Base-by-base conservation (phyloP, 2,888 invertebrate genomes). In the Meta bourneti region DNA sequence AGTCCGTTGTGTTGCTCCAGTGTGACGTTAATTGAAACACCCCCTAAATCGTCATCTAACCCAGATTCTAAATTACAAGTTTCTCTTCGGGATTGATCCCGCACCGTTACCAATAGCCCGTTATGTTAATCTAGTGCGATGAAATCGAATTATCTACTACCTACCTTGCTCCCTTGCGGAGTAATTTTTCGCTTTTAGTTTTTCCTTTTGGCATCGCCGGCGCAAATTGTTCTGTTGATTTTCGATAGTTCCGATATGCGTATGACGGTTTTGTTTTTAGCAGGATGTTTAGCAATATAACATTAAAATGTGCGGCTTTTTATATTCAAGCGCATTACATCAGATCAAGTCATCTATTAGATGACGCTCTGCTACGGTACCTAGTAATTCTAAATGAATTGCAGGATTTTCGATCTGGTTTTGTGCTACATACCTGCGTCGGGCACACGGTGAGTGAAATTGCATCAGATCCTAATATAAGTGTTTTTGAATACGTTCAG, bases 191-290 rank as follows among this genome's bases (percentile, higher is more conserved):
- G 49, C 49, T 77, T 86, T 77, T 61, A 7, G 9, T 7, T 69
- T 80, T 49, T 61, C 6, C 6, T 6, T 49, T n/a, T 91, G 90
- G 90, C 90, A 91, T 77, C 71, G 81, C 90, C 90, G 90, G 90
- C 90, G 11, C 20, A 52, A 2, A 34, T 34, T 2, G 34, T 4
- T 61, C 20, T 78, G 86, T 86, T 86, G 86, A 77, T 86, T 78
- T 86, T 75, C 74, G 34, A n/a, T 84, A 7, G 19, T 54, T 13
- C 48, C 49, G 81, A 70, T 54, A 75, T 54, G 84, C 16, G 2
- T 48, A 34, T 52, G 13, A 61, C 16, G 83, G 52, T 34, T 74
- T 74, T 74, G 54, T 54, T 75, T 61, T 20, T 20, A 16, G 52
- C 49, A 84, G 49, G 54, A 81, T 74, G 84, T 11, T 34, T 51